These are phyloP conservation scores for Sphaerophoria taeniata DNA, from an alignment of 2,888 invertebrate species.

Conservation along the genomic window DNA sequence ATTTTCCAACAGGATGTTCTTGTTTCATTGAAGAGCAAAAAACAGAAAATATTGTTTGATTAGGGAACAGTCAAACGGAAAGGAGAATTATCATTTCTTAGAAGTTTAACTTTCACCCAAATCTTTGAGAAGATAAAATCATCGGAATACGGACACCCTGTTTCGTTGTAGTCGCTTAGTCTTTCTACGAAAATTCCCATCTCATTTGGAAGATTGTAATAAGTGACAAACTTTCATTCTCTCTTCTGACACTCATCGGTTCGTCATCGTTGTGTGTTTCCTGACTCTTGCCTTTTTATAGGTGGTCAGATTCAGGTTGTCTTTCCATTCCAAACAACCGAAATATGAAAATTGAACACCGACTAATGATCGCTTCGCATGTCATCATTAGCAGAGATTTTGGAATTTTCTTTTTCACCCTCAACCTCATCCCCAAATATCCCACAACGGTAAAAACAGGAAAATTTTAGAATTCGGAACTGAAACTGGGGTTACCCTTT, in stretches of 20 bases:
- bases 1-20: no score
- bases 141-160: not conserved
- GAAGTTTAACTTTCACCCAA: no score
- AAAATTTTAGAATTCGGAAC: not conserved
- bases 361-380: slow-evolving; percentile 73
- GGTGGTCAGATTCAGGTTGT: slow-evolving; percentile 34
- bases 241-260: not conserved
- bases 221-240: slow-evolving; percentile 64
- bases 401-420: slow-evolving; percentile 46
- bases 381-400: slow-evolving; percentile 65
- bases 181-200: slow-evolving; percentile 5
- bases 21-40: no score
- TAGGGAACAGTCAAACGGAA: no score
- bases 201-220: slow-evolving; percentile 45
- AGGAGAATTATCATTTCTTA: no score
- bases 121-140: no score
- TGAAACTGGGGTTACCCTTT: not conserved
- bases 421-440: not conserved
- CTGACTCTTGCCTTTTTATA: slow-evolving; percentile 39
- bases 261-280: not conserved
- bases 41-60: no score
- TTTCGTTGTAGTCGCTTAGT: not conserved
- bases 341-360: slow-evolving; percentile 60
- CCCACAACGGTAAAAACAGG: not conserved
- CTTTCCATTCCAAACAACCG: slow-evolving; percentile 23